These are phyloP conservation scores for Perognathus longimembris DNA, from an alignment of 2,113 vertebrate genomes.

Conservation along the genomic window DNA sequence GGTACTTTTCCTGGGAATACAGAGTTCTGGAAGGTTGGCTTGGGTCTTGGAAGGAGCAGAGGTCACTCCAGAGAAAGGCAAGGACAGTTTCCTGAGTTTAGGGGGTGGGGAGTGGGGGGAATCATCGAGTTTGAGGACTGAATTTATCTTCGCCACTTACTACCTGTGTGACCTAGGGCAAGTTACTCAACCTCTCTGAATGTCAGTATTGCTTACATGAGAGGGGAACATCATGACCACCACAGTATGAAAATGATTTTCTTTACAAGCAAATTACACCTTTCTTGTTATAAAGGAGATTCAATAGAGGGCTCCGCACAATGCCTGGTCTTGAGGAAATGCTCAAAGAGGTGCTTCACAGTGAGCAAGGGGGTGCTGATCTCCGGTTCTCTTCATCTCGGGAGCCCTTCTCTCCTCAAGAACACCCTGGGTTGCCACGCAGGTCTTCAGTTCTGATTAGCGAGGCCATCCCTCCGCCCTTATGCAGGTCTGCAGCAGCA, in stretches of 20 bases:
- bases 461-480: not conserved
- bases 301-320: not conserved
- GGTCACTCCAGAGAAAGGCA: not conserved
- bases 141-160: not conserved
- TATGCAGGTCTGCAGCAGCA: not conserved
- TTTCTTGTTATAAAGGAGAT: not conserved
- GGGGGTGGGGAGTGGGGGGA: not conserved
- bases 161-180: constrained; percentile 23
- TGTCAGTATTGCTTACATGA: not conserved
- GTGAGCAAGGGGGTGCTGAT: not conserved
- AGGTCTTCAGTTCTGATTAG: not conserved
- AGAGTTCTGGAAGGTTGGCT: not conserved
- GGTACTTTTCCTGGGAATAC: not conserved
- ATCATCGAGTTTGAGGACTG: not conserved
- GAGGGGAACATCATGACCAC: too few species aligned
- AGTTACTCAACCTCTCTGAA: not conserved
- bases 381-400: not conserved
- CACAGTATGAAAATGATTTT: too few species aligned
- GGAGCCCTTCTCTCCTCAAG: not conserved
- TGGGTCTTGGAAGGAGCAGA: not conserved
- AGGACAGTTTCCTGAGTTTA: not conserved
- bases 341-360: rapidly evolving
- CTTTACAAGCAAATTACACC: too few species aligned
- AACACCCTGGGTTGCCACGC: not conserved
- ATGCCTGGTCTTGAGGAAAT: not conserved